Evolutionary conservation across 2,113 vertebrate species (phyloP).

Genomic region (Anolis carolinensis): DNA sequence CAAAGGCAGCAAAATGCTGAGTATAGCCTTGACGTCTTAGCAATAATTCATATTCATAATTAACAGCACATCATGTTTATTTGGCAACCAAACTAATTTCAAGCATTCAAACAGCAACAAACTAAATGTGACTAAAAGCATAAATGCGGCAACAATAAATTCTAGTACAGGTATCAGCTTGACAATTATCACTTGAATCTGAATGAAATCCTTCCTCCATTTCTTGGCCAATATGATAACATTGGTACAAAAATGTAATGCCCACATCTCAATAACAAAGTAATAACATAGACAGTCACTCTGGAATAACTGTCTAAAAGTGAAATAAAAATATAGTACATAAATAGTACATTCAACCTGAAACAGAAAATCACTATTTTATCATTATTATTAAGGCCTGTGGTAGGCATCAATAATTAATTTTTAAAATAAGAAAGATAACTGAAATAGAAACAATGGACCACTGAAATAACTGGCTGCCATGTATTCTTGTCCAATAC

Average conservation of each 20-base stretch:
- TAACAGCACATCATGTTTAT: neutral
- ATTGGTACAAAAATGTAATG: neutral
- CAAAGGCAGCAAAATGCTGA: neutral
- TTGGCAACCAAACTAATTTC: neutral
- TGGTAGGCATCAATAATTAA: too few species aligned
- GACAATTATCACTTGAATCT: neutral
- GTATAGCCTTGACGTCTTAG: neutral
- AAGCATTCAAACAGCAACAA: neutral
- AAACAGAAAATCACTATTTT: too few species aligned
- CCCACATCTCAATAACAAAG: too few species aligned
- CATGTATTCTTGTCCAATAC: too few species aligned
- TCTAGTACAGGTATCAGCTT: neutral
- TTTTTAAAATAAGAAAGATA: too few species aligned
- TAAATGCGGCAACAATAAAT: neutral
- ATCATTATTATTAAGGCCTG: too few species aligned
- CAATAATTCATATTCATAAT: neutral
- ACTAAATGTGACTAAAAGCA: neutral
- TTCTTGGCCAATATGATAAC: neutral
- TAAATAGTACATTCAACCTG: too few species aligned
- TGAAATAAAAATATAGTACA: too few species aligned
- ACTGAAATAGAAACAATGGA: too few species aligned
- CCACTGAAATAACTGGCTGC: too few species aligned
- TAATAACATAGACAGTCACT: too few species aligned
- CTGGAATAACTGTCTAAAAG: too few species aligned
- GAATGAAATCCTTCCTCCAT: neutral